Evolutionary conservation across 2,888 invertebrate genomes (phyloP), one percentile per base, ranked within the genome.

Genomic region (Dynastes maya): DNA sequence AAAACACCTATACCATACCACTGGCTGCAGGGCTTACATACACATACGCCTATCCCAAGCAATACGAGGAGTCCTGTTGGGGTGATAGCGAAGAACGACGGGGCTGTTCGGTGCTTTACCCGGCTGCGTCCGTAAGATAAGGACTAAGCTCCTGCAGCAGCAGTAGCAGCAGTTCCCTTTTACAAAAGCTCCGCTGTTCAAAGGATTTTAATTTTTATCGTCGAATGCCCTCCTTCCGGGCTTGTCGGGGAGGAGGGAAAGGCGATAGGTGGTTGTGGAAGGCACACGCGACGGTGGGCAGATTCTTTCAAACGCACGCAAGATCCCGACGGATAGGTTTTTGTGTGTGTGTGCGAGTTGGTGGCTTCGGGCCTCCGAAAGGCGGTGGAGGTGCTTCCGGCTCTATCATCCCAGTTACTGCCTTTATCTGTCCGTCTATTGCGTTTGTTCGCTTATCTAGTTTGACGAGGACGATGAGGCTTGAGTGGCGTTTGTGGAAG

Each of bases 191-290:
- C 29, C 63, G 32, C 27, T 51, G 51, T 68, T 68, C 68, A 68
- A 68, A 68, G 68, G 68, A 68, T 68, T 68, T 68, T 68, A 68
- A 68, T 68, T 68, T 68, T 68, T 68, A 68, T 68, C 68, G 68
- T 27, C 29, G 51, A 37, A 63, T 6, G 37, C n/a, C 40, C 37
- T 65, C 65, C 32, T 37, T 37, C 32, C 32, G 32, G 32, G 65
- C 45, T 40, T 37, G 65, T 5, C n/a, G 8, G 13, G 65, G 29
- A 22, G 16, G n/a, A 40, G 40, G 16, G 65, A 40, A 5, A 37
- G 5, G 32, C 32, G 32, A 37, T 37, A 37, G 65, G 16, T 37
- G 65, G n/a, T 9, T 37, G 65, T 8, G 4, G 45, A 11, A 9
- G 22, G n/a, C 55, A 22, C 55, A 58, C 16, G 22, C 68, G 68